phyloP scores from a whole-genome alignment of 1,140 invertebrate species.

The Helicoverpa armigera region DNA sequence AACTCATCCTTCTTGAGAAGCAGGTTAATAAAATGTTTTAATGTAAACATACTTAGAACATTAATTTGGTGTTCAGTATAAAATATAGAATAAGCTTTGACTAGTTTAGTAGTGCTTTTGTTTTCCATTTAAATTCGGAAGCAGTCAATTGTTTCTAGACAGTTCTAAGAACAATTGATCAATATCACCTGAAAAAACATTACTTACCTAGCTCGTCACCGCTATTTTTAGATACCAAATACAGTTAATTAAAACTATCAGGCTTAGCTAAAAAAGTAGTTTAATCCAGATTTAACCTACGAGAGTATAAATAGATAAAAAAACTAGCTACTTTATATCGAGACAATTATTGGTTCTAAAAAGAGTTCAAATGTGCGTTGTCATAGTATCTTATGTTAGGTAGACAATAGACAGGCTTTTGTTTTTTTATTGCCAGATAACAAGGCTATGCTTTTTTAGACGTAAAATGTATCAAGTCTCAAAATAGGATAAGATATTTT shows the following conservation, averaged over 20 bases:
- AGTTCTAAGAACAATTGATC: no score
- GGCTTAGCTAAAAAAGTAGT: neutral
- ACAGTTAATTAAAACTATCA: neutral
- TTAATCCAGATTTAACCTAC: slow-evolving; percentile 1
- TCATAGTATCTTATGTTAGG: slow-evolving; percentile 14
- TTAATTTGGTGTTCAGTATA: no score
- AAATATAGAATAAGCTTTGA: no score
- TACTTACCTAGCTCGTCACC: no score
- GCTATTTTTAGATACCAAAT: no score
- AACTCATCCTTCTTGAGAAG: no score
- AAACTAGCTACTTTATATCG: slow-evolving; percentile 13
- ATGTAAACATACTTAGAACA: no score
- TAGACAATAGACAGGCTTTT: slow-evolving; percentile 8
- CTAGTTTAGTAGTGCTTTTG: no score
- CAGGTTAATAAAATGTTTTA: no score
- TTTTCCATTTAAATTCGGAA: no score
- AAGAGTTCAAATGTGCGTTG: slow-evolving; percentile 8
- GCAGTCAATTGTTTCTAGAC: no score
- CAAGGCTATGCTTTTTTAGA: neutral
- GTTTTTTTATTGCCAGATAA: slow-evolving; percentile 18
- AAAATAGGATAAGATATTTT: neutral
- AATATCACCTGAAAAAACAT: no score
- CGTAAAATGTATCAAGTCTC: neutral
- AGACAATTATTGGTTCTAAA: slow-evolving; percentile 22
- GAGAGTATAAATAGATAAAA: neutral